Percentiles rank a stretch among this genome's conserved stretches.
Evolutionary conservation across 2,888 invertebrate genomes (phyloP).

Genomic region (Drosophila conformis): DNA sequence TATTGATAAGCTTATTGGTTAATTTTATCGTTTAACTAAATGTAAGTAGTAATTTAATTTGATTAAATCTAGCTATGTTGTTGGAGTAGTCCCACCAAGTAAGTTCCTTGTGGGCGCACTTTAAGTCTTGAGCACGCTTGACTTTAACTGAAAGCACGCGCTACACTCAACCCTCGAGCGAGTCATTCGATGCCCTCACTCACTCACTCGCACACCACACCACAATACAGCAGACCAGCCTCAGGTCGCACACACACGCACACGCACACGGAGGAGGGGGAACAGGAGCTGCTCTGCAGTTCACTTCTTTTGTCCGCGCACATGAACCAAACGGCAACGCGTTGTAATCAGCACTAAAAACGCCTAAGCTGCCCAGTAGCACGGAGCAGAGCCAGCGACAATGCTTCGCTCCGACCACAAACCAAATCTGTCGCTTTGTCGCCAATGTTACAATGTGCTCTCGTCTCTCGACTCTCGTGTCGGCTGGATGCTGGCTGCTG

Average conservation of each 20-base stretch:
- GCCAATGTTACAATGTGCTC: slow-evolving; percentile 34
- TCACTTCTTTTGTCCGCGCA: slow-evolving; percentile 56
- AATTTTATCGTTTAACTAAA: slow-evolving; percentile 26
- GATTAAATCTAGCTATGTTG: slow-evolving; percentile 39
- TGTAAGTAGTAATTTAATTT: slow-evolving; percentile 25
- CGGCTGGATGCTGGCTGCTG: slow-evolving; percentile 60
- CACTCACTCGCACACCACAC: slow-evolving; percentile 5
- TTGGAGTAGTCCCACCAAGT: slow-evolving; percentile 26
- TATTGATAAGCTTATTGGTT: slow-evolving; percentile 7
- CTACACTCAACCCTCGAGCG: slow-evolving; percentile 24
- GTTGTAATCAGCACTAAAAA: slow-evolving; percentile 85
- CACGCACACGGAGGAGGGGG: slow-evolving; percentile 6
- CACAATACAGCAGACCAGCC: slow-evolving; percentile 5
- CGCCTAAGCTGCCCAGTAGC: slow-evolving; percentile 64
- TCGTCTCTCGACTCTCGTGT: slow-evolving; percentile 4
- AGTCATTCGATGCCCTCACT: slow-evolving; percentile 37
- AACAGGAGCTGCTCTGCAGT: slow-evolving; percentile 34
- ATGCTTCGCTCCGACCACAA: slow-evolving; percentile 41
- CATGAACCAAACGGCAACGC: slow-evolving; percentile 83
- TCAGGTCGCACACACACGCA: slow-evolving; percentile 17
- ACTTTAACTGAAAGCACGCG: slow-evolving; percentile 53
- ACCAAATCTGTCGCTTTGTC: slow-evolving; percentile 54
- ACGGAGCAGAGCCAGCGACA: slow-evolving; percentile 39
- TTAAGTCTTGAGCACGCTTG: slow-evolving; percentile 53
- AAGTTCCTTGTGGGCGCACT: slow-evolving; percentile 50